Percentiles rank a stretch among this genome's conserved stretches.
Conservation (phyloP, 2,888 invertebrate species). For the Amaurobius ferox region DNA sequence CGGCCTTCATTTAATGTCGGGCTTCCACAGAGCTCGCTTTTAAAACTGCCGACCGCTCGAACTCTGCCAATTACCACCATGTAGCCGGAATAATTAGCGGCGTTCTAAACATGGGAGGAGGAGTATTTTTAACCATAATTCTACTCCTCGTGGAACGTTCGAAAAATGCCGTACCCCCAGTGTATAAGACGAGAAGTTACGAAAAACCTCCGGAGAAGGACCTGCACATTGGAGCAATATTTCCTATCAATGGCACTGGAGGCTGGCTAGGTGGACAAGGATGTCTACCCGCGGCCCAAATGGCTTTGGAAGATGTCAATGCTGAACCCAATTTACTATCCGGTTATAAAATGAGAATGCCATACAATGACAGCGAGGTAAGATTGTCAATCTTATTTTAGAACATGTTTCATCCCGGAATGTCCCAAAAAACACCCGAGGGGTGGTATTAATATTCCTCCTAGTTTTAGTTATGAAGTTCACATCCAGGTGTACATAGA, state of each 20-base stretch:
- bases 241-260: conserved; percentile 93
- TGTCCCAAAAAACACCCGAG: no score
- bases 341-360: conserved; percentile 91
- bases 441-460: no score
- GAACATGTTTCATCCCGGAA: no score
- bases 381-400: no score
- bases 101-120: neutral
- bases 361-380: conserved; percentile 98
- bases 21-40: neutral
- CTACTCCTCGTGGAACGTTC: neutral
- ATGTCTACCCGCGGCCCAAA: conserved; percentile 96
- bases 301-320: conserved; percentile 98
- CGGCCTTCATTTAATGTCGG: conserved; percentile 29
- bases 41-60: neutral
- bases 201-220: conserved; percentile 38
- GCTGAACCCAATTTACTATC: conserved; percentile 90
- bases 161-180: conserved; percentile 35
- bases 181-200: no score
- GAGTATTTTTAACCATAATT: neutral
- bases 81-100: neutral
- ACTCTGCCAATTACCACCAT: neutral
- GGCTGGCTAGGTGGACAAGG: conserved; percentile 84
- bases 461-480: no score
- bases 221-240: conserved; percentile 96
- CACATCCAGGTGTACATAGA: no score